Evolutionary conservation across 2,113 vertebrate genomes (phyloP).

Genomic region (Gasterosteus nipponicus): DNA sequence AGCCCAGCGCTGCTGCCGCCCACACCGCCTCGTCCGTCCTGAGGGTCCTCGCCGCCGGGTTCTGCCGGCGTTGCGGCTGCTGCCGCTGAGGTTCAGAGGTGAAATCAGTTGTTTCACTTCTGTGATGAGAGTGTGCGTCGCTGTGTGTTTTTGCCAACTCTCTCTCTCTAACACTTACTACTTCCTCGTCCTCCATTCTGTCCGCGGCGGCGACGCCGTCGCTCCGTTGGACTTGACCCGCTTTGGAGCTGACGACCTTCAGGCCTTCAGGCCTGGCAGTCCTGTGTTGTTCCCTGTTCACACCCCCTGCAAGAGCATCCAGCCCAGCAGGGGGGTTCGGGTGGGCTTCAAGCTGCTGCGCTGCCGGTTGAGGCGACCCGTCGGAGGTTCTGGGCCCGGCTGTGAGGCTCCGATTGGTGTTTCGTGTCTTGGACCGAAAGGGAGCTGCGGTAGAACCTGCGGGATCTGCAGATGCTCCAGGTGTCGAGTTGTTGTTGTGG

Average conservation of each 20-base stretch:
- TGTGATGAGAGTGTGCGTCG: neutral
- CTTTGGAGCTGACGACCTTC: neutral
- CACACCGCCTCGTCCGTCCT: slow-evolving; percentile 87
- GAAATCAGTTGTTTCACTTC: neutral
- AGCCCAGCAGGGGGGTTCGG: neutral
- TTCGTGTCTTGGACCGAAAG: slow-evolving; percentile 5
- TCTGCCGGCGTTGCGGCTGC: neutral
- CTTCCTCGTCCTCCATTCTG: slow-evolving; percentile 4
- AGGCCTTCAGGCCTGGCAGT: neutral
- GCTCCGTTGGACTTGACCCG: neutral
- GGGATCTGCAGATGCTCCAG: neutral
- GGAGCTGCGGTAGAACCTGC: neutral
- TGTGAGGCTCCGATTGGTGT: slow-evolving; percentile 9
- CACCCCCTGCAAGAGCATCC: neutral
- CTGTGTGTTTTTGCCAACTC: slow-evolving; percentile 26
- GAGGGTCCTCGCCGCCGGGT: slow-evolving; percentile 65
- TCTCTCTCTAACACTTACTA: slow-evolving; percentile 42
- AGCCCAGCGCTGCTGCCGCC: slow-evolving; percentile 88
- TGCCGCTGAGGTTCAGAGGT: slow-evolving; percentile 3
- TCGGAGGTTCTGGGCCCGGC: neutral
- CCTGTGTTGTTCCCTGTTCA: slow-evolving; percentile 1
- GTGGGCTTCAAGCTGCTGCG: neutral
- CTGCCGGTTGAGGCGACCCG: neutral
- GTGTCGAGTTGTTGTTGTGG: slow-evolving; percentile 1
- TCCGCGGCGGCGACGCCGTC: neutral